Base-by-base conservation (phyloP, 2,888 invertebrate species). In the Drosophila bunnanda region DNA sequence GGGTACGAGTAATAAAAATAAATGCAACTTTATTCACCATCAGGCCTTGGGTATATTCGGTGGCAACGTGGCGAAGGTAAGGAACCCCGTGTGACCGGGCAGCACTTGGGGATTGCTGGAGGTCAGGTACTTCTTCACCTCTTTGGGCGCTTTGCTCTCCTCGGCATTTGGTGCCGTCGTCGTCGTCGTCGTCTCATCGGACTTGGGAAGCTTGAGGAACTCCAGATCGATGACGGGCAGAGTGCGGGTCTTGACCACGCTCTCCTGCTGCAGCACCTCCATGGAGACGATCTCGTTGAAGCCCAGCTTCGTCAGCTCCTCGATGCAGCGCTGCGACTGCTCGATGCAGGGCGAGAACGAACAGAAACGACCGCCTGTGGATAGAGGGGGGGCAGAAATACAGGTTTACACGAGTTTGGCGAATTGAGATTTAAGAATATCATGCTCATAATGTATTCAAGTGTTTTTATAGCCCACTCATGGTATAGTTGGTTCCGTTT, bases 321-420 rank as follows among this genome's bases (percentile, higher is more conserved):
- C 92, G 91, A 97, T 97, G 10, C 97, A 97, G 74, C 96, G 95
- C 93, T 99, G 98, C 0, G 99, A 98, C 94, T 99, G 99, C 93
- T 99, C 99, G 79, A 99, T 98, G 93, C 99, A 99, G 0, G 99
- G 99, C 0, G 99, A 99, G 93, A 99, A 99, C 0, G 98, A 98
- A 92, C 99, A 98, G 78, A 99, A 94, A 82, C 98, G 94, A 5
- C 99, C 99, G 82, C 99, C 98, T 95, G 93, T 1, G 28, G n/a
- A 17, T 46, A 28, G n/a, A 28, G 28, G 15, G 52, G 56, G 56
- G 41, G n/a, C 4, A 36, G 0, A 69, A 65, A 48, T 41, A 38
- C 36, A 41, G 52, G 36, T 50, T 59, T 53, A 53, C 36, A 53
- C 22, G n/a, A 36, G 52, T 4, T 52, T 22, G 12, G n/a, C 9